phyloP scores from a whole-genome alignment of 2,888 invertebrate genomes.

The Polia nebulosa region DNA sequence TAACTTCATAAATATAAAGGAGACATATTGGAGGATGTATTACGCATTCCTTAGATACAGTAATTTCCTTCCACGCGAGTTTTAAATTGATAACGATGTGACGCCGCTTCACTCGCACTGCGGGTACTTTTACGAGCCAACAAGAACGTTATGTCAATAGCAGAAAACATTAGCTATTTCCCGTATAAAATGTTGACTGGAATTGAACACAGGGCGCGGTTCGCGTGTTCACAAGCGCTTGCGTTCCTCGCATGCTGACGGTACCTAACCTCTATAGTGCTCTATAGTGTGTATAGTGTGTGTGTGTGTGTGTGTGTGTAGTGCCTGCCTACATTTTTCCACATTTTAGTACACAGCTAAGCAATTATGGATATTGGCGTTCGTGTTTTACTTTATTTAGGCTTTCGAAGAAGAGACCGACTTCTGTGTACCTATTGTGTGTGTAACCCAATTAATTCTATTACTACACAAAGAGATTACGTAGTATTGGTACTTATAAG shows the following conservation, averaged over 20 bases:
- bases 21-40: slow-evolving; percentile 38
- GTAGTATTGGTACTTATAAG: neutral
- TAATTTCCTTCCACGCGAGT: slow-evolving; percentile 55
- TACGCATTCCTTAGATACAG: slow-evolving; percentile 47
- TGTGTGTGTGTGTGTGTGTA: too few species aligned
- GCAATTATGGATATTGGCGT: slow-evolving; percentile 79
- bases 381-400: slow-evolving; percentile 71
- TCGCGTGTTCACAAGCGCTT: slow-evolving; percentile 78
- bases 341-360: slow-evolving; percentile 75
- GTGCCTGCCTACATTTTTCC: slow-evolving; percentile 73
- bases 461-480: slow-evolving; percentile 23
- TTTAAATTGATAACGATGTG: slow-evolving; percentile 67
- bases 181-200: slow-evolving; percentile 69
- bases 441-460: slow-evolving; percentile 61
- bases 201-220: slow-evolving; percentile 73
- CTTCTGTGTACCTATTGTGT: slow-evolving; percentile 59
- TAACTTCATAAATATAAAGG: slow-evolving; percentile 32
- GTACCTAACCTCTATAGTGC: slow-evolving; percentile 68
- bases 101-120: slow-evolving; percentile 54
- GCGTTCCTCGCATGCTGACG: slow-evolving; percentile 73
- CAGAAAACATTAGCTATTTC: slow-evolving; percentile 75
- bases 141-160: slow-evolving; percentile 73
- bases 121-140: slow-evolving; percentile 66
- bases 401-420: slow-evolving; percentile 66
- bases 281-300: too few species aligned